Base-by-base conservation (phyloP, 2,797 vertebrate genomes). In the Eleutherodactylus coqui region DNA sequence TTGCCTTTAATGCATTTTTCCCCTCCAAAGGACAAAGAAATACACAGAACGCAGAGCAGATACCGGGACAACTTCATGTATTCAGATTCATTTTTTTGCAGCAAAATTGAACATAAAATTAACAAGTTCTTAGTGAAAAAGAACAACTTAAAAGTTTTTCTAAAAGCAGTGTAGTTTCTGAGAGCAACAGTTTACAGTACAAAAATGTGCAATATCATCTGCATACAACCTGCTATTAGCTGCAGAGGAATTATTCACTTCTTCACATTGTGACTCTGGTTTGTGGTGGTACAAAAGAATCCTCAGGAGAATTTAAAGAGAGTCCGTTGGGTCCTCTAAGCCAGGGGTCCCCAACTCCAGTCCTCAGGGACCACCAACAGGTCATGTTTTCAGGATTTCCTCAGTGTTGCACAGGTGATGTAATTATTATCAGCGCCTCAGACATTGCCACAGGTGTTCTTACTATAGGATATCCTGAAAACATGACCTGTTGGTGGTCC, bases 51-150 rank as follows among this genome's bases (percentile, higher is more conserved):
- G 58, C 60, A 3, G 10, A 70, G 34, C 51, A 29, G 17, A 38
- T 73, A 29, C 34, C 69, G 53, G 55, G 76, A 84, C 69, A 87
- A 64, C 67, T 79, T 41, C 76, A 80, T 86, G 55, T 87, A 87
- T 87, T 84, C 34, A 75, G 75, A 73, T 72, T 21, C 27, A 67
- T 78, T 76, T 47, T 64, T 86, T 86, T 82, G 70, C 45, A 82
- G 70, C 79, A 82, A 86, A 82, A n/a, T 76, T 64, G 21, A 86
- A 82, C 79, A 86, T 8, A 86, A 76, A 47, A 67, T 14, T 32
- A 55, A 78, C 83, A 53, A 85, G 21, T 43, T 80, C 7, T 53
- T 76, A 2, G 76, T 78, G 34, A 78, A 78, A 76, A 41, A 38
- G 27, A 75, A 78, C 32, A 84, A 60, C 29, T 64, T 62, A 11